phyloP scores from a whole-genome alignment of 2,113 vertebrate species.

The Parotia lawesii region DNA sequence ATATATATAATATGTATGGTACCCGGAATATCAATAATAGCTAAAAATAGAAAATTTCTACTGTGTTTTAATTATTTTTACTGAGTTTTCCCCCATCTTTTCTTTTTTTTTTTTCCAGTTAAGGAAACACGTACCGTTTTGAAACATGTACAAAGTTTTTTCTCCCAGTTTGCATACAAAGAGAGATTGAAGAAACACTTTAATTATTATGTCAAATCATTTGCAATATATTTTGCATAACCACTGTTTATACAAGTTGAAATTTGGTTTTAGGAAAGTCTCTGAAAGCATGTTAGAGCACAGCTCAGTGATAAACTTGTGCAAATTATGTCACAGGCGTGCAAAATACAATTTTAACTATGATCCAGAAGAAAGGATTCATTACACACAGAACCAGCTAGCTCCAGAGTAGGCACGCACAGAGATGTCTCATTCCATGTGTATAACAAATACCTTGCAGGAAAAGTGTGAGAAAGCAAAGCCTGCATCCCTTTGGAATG shows the following conservation, averaged over 20 bases:
- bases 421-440: background rate
- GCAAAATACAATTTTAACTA: background rate
- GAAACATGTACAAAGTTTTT: accelerated
- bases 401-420: background rate
- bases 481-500: background rate
- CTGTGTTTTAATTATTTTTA: background rate
- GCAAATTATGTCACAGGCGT: background rate
- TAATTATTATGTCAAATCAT: background rate
- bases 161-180: background rate
- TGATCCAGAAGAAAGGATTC: background rate
- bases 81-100: background rate
- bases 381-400: background rate
- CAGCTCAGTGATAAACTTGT: background rate
- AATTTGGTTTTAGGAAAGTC: background rate
- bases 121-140: background rate
- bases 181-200: background rate
- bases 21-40: background rate
- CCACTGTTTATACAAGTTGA: background rate
- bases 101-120: background rate
- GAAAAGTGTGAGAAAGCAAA: background rate
- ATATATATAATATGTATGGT: background rate
- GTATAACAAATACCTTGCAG: background rate
- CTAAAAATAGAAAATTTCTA: background rate
- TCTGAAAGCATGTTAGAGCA: background rate
- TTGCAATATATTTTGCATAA: background rate